These are phyloP conservation scores for Panopea generosa DNA, from an alignment of 2,888 invertebrate species.

Conservation along the genomic window DNA sequence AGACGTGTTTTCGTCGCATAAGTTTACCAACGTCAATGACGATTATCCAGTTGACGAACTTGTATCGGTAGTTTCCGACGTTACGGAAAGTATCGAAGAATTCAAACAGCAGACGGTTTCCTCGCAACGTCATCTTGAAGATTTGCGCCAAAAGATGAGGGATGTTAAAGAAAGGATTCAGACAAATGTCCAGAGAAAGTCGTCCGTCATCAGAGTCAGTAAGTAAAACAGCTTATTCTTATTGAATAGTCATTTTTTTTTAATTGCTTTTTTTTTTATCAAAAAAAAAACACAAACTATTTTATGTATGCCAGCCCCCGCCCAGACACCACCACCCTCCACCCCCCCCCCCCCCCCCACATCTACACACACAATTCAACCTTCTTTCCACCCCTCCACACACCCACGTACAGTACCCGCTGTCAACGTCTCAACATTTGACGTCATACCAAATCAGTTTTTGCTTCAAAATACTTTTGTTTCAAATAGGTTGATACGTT, in stretches of 20 bases:
- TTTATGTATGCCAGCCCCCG: too few relatives aligned
- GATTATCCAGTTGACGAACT: slow-evolving; percentile 77
- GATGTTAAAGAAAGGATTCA: slow-evolving; percentile 74
- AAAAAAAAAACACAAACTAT: neutral
- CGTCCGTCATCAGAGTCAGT: slow-evolving; percentile 69
- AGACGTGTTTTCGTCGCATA: slow-evolving; percentile 64
- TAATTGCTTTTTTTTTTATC: neutral
- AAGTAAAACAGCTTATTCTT: slow-evolving; percentile 33
- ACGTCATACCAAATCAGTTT: too few relatives aligned
- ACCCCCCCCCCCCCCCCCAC: too few relatives aligned
- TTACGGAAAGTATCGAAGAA: slow-evolving; percentile 72
- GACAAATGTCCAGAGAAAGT: slow-evolving; percentile 69
- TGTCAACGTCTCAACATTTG: too few relatives aligned
- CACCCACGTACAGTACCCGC: too few relatives aligned
- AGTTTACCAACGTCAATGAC: slow-evolving; percentile 67
- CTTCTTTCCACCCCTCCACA: too few relatives aligned
- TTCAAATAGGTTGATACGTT: too few relatives aligned
- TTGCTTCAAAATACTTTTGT: too few relatives aligned
- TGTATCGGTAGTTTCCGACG: slow-evolving; percentile 64
- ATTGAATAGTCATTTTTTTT: slow-evolving; percentile 2
- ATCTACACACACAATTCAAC: too few relatives aligned
- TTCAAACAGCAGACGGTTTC: slow-evolving; percentile 71
- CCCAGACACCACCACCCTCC: too few relatives aligned
- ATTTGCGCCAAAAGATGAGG: slow-evolving; percentile 68
- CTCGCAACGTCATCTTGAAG: slow-evolving; percentile 71